Base-by-base conservation (phyloP, 2,888 invertebrate species). In the Aphodius granarius region DNA sequence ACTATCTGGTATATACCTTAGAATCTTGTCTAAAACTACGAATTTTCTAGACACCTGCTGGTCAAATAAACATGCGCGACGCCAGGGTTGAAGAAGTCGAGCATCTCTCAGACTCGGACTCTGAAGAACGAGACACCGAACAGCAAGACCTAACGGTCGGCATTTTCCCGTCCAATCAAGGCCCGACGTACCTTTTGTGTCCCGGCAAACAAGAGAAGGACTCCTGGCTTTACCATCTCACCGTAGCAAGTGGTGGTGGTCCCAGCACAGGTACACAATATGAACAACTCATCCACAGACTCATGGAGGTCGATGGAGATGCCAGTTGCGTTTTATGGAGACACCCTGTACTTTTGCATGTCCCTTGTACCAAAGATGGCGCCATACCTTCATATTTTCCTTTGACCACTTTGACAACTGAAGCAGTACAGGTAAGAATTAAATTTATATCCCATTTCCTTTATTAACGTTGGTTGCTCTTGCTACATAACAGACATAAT, bases 221-320 rank as follows among this genome's bases (percentile, higher is more conserved):
- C 85, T 92, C 93, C 79, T 95, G 94, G 94, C 84, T 95, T 75
- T 95, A 95, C 84, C 94, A 95, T 83, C 86, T 95, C 78, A 97
- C 97, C 0, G 95, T 98, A 13, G 98, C 98, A 0, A 96, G 97
- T 74, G 97, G 97, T 3, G 97, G 96, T 4, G 95, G 96, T 0
- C 93, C 95, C 3, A 95, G 94, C 84, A 95, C 94, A 65, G 98
- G 98, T 72, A 98, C 98, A 0, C 97, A 97, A 85, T 98, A 97
- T 86, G 99, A 99, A 85, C 97, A 98, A 85, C 89, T 98, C 16
- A 93, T 98, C 66, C 97, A 98, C 86, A 96, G 97, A 86, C 90
- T 99, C 43, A 97, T 98, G 97, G 97, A 97, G 87, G 95, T 95
- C 63, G 97, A 97, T 83, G 97, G 97, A 0, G 97, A 97, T 89